Conservation (phyloP, 2,113 vertebrate species). For the Thryonomys swinderianus region DNA sequence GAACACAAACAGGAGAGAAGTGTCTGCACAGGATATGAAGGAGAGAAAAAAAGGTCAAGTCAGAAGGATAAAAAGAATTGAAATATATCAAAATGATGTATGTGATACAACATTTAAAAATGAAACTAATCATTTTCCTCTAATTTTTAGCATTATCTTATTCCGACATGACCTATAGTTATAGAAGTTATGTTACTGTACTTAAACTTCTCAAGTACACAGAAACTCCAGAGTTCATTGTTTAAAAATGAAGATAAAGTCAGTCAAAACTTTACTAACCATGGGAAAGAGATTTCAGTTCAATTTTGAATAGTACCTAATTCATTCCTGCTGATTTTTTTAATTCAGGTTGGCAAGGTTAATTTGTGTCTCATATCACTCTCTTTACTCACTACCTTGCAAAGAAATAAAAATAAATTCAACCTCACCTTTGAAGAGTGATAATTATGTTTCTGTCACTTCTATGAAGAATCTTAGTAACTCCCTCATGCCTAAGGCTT, state of each 20-base stretch:
- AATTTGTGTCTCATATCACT: slow-evolving; percentile 74
- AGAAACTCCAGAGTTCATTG: slow-evolving; percentile 46
- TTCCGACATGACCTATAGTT: slow-evolving; percentile 30
- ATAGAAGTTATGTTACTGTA: slow-evolving; percentile 43
- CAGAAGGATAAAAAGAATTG: slow-evolving; percentile 8
- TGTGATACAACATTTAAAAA: slow-evolving; percentile 41
- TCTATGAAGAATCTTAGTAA: slow-evolving; percentile 79
- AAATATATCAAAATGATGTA: slow-evolving; percentile 38
- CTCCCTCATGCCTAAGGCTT: slow-evolving; percentile 75
- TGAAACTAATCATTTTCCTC: slow-evolving; percentile 39
- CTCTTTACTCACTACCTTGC: slow-evolving; percentile 50
- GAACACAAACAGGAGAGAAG: background rate
- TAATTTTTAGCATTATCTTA: slow-evolving; percentile 38
- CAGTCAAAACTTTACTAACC: slow-evolving; percentile 61
- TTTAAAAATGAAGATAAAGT: slow-evolving; percentile 64
- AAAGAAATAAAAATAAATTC: slow-evolving; percentile 80
- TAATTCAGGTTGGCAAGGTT: slow-evolving; percentile 62
- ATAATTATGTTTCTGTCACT: slow-evolving; percentile 83
- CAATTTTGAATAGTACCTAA: slow-evolving; percentile 54
- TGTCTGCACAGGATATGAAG: background rate
- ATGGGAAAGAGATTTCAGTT: slow-evolving; percentile 54
- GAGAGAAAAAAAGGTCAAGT: slow-evolving; percentile 45
- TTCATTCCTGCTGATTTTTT: slow-evolving; percentile 68
- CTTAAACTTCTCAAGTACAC: slow-evolving; percentile 57
- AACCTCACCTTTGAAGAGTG: slow-evolving; percentile 72